phyloP scores from a whole-genome alignment of 1,140 invertebrate genomes.

The Pseudomyrmex dendroicus region DNA sequence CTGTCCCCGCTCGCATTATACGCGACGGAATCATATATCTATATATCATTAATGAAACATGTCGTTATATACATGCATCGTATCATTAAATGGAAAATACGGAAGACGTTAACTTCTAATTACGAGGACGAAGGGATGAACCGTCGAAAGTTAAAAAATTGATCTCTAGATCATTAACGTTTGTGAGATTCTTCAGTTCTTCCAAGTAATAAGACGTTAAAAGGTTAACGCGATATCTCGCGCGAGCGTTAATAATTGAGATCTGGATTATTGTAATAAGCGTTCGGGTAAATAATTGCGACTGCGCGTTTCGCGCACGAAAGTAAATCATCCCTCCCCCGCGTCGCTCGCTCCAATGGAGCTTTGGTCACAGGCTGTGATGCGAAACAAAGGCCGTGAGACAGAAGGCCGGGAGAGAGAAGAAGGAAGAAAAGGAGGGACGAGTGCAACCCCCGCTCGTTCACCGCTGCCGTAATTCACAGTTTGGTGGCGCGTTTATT shows the following conservation, averaged over 20 bases:
- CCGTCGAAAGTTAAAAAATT: not conserved
- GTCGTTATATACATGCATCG: not conserved
- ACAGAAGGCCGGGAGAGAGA: no score
- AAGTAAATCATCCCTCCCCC: constrained; percentile 38
- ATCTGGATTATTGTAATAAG: constrained; percentile 49
- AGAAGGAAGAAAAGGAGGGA: not conserved
- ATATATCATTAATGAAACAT: constrained; percentile 23
- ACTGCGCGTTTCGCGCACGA: constrained; percentile 24
- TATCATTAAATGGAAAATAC: not conserved
- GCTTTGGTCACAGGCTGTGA: constrained; percentile 32
- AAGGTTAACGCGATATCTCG: not conserved
- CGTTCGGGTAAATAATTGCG: constrained; percentile 35
- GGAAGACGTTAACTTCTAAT: not conserved
- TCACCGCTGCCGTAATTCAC: constrained; percentile 72
- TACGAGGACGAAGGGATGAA: not conserved
- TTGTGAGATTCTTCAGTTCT: not conserved
- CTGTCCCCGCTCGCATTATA: constrained; percentile 1
- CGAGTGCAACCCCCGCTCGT: constrained; percentile 57
- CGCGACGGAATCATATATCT: constrained; percentile 25
- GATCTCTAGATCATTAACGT: not conserved
- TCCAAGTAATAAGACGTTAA: constrained; percentile 5
- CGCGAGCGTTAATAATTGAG: constrained; percentile 23
- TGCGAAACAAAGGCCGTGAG: constrained; percentile 62
- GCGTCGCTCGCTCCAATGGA: constrained; percentile 18
- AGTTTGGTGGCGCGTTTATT: constrained; percentile 77